Base-by-base conservation (phyloP, 92 coral and sea anemone species). In the Galaxea fascicularis region DNA sequence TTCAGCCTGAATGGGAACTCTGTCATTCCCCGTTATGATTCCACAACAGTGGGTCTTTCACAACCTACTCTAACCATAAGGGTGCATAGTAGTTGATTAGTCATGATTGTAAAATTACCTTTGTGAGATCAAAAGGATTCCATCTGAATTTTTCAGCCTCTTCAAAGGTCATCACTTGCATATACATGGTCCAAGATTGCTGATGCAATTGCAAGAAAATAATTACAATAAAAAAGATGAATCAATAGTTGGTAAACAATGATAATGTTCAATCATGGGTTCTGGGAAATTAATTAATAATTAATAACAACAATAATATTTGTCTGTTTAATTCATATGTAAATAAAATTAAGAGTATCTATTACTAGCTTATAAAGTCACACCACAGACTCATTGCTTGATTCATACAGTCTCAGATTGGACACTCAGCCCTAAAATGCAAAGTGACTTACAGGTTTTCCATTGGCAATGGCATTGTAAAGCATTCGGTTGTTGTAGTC, bases 141-240 rank as follows among this genome's bases (percentile, higher is more conserved):
- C 85, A 96, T 26, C 85, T 74, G 80, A 30, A 92, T 67, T 85
- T 96, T 85, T 96, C 98, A 22, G 98, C 99, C 66, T 96, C 86
- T 26, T 91, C 96, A 91, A 96, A 94, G 4, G 98, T 92, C 99
- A 96, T 96, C 75, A 96, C 98, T 83, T 96, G 99, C 70, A 96
- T 91, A 74, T 80, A 94, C 96, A 96, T 83, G 45, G 96, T 90
- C 99, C 99, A 96, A 0, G 99, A 96, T 46, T 98, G 99, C 99
- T 96, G 76, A 18, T 54, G 11, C 12, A 63, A 0, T 0, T 0
- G 12, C n/a, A 22, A 0, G 10, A 14, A 31, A 0, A 69, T 69
- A 69, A 9, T 35, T 35, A 35, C 41, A 35, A 35, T 35, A 2
- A 35, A 35, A 2, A 2, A 35, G 41, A 35, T 35, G 41, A 2